Base-by-base conservation (phyloP, 2,888 invertebrate genomes). In the Syrista parreyssii region DNA sequence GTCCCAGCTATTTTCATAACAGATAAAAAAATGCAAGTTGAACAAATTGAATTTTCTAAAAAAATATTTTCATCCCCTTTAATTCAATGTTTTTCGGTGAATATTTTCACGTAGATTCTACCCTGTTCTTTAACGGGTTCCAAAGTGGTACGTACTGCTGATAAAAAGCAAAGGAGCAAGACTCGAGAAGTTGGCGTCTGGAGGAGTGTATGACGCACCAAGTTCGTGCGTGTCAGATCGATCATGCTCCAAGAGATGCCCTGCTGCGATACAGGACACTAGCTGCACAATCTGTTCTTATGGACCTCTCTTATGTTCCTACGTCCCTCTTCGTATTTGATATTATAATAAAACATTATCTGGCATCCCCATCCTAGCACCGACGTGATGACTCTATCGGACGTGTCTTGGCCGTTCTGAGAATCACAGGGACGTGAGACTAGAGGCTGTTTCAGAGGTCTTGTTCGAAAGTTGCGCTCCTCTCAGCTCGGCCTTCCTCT, bases 151-250 rank as follows among this genome's bases (percentile, higher is more conserved):
- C 15, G 23, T 55, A 55, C 55, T 2, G 6, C 55, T 9, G 30
- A 15, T 30, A 15, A 12, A 76, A 68, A 35, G 30, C 15, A 12
- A 33, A 76, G 71, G 36, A 30, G 36, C 30, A 71, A 40, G 33
- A 33, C 36, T 23, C 74, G 79, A 68, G 68, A 77, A 76, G 73
- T 69, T 55, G 78, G 79, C 81, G 80, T 79, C 81, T 77, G 74
- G 78, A 68, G 74, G 79, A 75, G 79, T 81, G 84, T 86, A 88
- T 87, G 87, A 88, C 87, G 87, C 86, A 86, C 85, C 86, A 85
- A 85, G 86, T 86, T 87, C 83, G 85, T 84, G 85, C 86, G 87
- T 88, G 90, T 90, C 90, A 90, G 89, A 90, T 91, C 90, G 88
- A 91, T 91, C 91, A 90, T 88, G 85, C 79, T 82, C 81, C 75